Evolutionary conservation across 2,888 invertebrate genomes (phyloP), one percentile per base, ranked within the genome.

Genomic region (Coecobrya sp.): DNA sequence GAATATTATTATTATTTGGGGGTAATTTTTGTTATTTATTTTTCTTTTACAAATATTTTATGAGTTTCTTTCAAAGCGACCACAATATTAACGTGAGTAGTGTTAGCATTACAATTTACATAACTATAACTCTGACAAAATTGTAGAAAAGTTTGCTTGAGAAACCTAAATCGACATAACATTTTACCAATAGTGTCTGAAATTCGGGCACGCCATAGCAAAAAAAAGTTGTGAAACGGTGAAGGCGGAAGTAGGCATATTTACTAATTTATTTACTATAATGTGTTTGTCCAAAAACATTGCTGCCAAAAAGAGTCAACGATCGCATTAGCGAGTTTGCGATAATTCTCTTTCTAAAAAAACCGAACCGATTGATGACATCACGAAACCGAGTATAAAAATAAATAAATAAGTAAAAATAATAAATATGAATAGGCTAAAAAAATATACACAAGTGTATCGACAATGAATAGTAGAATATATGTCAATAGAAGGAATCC

Each of bases 291-390:
- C 13, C 27, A 65, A 65, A 7, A 70, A 36, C 36, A 36, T 70
- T 36, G 3, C 19, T 82, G 25, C 10, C 27, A 45, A 11, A 62
- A 19, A 30, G 36, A 55, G 86, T 87, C 86, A 87, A 87, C 70
- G 86, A 55, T 76, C 86, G 86, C 76, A 59, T 73, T 87, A 76
- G 49, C 55, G 55, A 45, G 42, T 22, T 13, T 30, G 42, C 10
- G 52, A 86, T 49, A 16, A 25, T 8, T 27, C 30, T 52, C 3
- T 79, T 36, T 7, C 36, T 2, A 36, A 7, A 13, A 36, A 79
- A 84, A 5, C 82, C 36, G n/a, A 81, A 45, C 16, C 55, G 55
- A 36, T 55, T 55, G 59, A 62, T 55, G 55, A 55, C 59, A 82
- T 36, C 59, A 36, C 59, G 22, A 82, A 82, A 30, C 70, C 19